Percentiles rank a stretch among this genome's conserved stretches.
phyloP scores from a whole-genome alignment of 2,888 invertebrate species.

The Willowsia nigromaculata region DNA sequence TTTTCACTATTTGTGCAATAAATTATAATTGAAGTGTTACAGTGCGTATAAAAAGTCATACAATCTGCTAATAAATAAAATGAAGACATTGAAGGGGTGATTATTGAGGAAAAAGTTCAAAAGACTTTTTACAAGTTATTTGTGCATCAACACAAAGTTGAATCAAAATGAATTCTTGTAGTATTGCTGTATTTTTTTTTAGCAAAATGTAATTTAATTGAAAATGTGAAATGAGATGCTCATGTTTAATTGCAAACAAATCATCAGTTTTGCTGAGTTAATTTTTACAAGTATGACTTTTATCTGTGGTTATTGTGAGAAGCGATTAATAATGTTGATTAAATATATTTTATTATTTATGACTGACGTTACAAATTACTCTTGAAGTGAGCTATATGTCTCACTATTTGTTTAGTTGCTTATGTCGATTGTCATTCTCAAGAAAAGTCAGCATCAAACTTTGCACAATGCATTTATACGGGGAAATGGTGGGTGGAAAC shows the following conservation, averaged over 20 bases:
- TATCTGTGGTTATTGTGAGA: conserved; percentile 42
- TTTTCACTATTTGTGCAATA: neutral
- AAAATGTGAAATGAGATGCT: neutral
- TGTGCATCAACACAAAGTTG: too few species aligned
- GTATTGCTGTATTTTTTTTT: too few species aligned
- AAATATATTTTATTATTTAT: neutral
- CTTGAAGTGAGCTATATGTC: too few species aligned
- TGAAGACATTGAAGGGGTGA: too few species aligned
- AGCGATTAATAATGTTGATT: neutral
- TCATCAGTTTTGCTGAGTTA: conserved; percentile 46
- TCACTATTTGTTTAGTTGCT: too few species aligned
- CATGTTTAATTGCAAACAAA: neutral
- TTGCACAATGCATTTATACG: too few species aligned
- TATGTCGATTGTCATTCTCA: neutral
- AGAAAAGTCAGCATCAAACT: too few species aligned
- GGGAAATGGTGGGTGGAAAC: too few species aligned
- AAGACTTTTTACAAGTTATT: too few species aligned
- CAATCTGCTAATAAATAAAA: neutral
- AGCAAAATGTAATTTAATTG: neutral
- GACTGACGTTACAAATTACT: neutral
- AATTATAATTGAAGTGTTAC: conserved; percentile 47
- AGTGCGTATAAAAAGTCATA: neutral
- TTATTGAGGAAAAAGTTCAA: too few species aligned
- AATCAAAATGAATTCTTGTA: too few species aligned
- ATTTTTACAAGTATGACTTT: neutral